Percentiles rank a stretch among this genome's conserved stretches.
Evolutionary conservation across 2,888 invertebrate species (phyloP).

Genomic region (Pheosia tremula): DNA sequence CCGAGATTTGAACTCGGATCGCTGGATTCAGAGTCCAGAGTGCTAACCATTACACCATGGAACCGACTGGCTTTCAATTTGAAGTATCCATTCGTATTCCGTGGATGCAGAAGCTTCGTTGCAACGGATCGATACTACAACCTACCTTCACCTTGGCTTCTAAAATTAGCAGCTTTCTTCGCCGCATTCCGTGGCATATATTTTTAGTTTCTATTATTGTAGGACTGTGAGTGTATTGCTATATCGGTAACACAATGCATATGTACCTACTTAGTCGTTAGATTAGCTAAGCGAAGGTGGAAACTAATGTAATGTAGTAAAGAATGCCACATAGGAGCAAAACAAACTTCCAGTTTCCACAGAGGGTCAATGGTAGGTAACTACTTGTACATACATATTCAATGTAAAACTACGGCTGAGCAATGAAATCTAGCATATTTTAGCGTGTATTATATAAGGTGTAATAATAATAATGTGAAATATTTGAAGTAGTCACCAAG

Average conservation of each 20-base stretch:
- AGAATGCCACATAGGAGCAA: no score
- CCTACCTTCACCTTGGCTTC: slow-evolving; percentile 2
- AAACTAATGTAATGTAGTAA: no score
- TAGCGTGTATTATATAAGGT: no score
- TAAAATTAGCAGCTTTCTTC: slow-evolving; percentile 11
- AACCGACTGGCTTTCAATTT: slow-evolving; percentile 57
- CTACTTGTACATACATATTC: no score
- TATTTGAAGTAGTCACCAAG: no score
- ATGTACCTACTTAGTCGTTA: background rate
- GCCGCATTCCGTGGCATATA: background rate
- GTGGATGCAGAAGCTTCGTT: background rate
- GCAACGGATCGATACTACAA: background rate
- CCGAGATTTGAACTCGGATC: slow-evolving; percentile 93
- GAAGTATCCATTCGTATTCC: slow-evolving; percentile 19
- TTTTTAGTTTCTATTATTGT: slow-evolving; percentile 1
- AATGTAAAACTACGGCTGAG: no score
- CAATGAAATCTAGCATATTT: no score
- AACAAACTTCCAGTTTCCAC: no score
- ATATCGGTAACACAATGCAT: background rate
- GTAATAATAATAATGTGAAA: no score
- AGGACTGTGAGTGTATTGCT: background rate
- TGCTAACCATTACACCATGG: slow-evolving; percentile 91
- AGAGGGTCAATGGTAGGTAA: no score
- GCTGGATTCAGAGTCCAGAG: slow-evolving; percentile 92
- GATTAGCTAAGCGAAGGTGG: no score